Base-by-base conservation (phyloP, 2,888 invertebrate genomes). In the Hyles lineata region DNA sequence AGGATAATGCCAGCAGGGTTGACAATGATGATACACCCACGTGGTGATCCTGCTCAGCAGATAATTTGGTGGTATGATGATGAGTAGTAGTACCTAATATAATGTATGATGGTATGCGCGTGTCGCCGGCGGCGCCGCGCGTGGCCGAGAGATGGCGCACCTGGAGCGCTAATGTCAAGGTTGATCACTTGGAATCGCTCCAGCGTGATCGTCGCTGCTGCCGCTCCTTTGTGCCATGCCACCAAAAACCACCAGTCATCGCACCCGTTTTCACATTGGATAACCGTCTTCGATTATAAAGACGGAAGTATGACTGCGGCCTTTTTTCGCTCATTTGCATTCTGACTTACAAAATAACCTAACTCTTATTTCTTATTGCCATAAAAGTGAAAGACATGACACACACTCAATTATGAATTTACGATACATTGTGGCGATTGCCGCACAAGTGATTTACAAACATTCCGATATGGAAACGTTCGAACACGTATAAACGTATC, bases 151-250 rank as follows among this genome's bases (percentile, higher is more conserved):
- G 67, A 50, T 67, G 67, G 43, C 78, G 85, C 91, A 91, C 92
- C 92, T 92, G 92, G 89, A 90, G 78, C 82, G 82, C 88, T 89
- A 93, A 94, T 93, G 93, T 93, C 93, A 94, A 94, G 94, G 93
- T 90, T 91, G 89, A 82, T 78, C 82, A 85, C 84, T 92, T 92
- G 91, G 92, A 93, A 89, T 78, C 83, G 85, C 88, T 93, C 92
- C 93, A 93, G 93, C 85, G 79, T 81, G 80, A 80, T 80, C 76
- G 75, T 50, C 59, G 43, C 55, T n/a, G n/a, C 55, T 70, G 55
- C 19, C 50, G 52, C 71, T 70, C 43, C 72, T 73, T 70, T 67
- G 62, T 71, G 52, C 52, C 25, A 71, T 62, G 29, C 15, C 21
- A 43, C 23, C 15, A 43, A 67, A 67, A 67, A 2, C 67, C 43